A percentile compares a stretch with the other conserved stretches of the same genome.
Evolutionary conservation across 1,140 invertebrate species (phyloP).

Genomic region (Trichogramma pretiosum): DNA sequence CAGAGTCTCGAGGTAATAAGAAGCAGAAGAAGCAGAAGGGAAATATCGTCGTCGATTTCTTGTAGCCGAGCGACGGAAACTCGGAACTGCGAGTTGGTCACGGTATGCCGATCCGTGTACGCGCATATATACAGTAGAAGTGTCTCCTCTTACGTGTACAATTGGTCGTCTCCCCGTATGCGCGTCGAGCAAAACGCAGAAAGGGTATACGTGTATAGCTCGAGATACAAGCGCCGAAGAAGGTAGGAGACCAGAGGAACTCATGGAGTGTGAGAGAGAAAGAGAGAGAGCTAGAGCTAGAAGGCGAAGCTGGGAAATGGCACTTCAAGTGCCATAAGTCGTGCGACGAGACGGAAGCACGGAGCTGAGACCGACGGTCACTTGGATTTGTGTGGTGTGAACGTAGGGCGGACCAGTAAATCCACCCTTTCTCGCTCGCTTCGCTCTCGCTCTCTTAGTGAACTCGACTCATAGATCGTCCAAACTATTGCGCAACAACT

Average conservation of each 20-base stretch:
- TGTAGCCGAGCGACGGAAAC: background rate
- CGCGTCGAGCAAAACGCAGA: too few relatives aligned
- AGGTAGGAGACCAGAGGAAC: too few relatives aligned
- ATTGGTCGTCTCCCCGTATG: too few relatives aligned
- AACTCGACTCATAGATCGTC: slow-evolving; percentile 43
- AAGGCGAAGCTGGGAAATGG: too few relatives aligned
- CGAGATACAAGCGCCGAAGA: too few relatives aligned
- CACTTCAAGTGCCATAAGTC: slow-evolving; percentile 34
- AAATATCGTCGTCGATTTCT: slow-evolving; percentile 6
- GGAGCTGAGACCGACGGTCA: slow-evolving; percentile 35
- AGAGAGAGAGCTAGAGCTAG: too few relatives aligned
- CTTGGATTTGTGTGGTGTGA: slow-evolving; percentile 46
- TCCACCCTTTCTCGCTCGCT: too few relatives aligned
- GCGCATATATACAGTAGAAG: too few relatives aligned
- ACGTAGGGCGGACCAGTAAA: slow-evolving; percentile 42
- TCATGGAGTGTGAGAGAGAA: too few relatives aligned
- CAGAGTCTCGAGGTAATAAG: too few relatives aligned
- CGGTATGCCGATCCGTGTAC: slow-evolving; percentile 18
- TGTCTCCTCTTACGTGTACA: too few relatives aligned
- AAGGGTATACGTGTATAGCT: too few relatives aligned
- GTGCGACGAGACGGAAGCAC: slow-evolving; percentile 27
- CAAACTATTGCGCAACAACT: slow-evolving; percentile 41
- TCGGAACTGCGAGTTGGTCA: slow-evolving; percentile 13
- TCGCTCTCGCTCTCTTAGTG: slow-evolving; percentile 42
- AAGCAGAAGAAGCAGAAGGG: background rate